phyloP scores from a whole-genome alignment of 2,888 invertebrate species.

The Latrodectus elegans region DNA sequence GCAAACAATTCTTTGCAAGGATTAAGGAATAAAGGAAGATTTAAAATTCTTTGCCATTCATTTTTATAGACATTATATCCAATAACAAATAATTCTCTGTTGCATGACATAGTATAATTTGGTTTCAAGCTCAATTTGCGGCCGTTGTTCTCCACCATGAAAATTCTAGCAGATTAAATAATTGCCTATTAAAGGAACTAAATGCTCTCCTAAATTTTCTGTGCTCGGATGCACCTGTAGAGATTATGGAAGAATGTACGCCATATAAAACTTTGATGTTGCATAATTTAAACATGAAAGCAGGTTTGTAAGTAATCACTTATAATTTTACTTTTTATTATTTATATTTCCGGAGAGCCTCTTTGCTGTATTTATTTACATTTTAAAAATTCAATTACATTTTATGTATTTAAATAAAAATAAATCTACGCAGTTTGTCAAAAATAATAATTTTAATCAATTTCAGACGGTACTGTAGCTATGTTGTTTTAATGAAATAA shows the following conservation, averaged over 20 bases:
- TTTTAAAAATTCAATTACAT: too few relatives aligned
- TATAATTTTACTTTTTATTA: not conserved
- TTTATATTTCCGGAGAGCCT: too few relatives aligned
- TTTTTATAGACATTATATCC: not conserved
- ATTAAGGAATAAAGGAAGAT: too few relatives aligned
- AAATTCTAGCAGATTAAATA: constrained; percentile 14
- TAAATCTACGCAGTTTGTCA: too few relatives aligned
- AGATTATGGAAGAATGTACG: constrained; percentile 34
- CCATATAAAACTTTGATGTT: constrained; percentile 23
- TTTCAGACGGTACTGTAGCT: too few relatives aligned
- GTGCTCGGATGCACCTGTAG: constrained; percentile 25
- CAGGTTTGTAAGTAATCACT: not conserved
- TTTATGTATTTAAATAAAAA: too few relatives aligned
- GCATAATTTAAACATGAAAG: not conserved
- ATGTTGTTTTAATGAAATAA: too few relatives aligned
- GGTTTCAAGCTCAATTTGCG: constrained; percentile 29
- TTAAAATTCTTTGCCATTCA: too few relatives aligned
- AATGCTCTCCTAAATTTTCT: constrained; percentile 37
- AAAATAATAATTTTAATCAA: too few relatives aligned
- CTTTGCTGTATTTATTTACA: too few relatives aligned
- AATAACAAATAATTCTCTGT: constrained; percentile 11
- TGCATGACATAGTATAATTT: constrained; percentile 37
- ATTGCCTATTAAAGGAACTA: constrained; percentile 30
- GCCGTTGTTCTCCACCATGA: constrained; percentile 21
- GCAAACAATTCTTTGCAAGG: too few relatives aligned